Evolutionary conservation across 1,140 invertebrate species (phyloP), one percentile per base, ranked within the genome.

Genomic region (Archegozetes longisetosus): DNA sequence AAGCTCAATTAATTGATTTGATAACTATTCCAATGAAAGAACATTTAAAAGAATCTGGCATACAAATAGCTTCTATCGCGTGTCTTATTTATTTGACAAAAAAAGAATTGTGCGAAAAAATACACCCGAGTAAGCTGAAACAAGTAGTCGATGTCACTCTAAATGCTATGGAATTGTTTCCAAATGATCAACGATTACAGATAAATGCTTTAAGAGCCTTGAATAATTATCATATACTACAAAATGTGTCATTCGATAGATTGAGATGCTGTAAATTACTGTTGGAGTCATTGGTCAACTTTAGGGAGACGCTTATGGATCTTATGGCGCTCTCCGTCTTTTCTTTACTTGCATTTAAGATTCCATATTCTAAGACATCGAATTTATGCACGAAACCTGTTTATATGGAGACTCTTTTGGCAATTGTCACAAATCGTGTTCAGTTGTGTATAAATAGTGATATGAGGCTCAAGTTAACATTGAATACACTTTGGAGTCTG

Each of bases 301-400:
- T 85, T 70, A 79, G 84, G 51, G 84, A 86, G 67, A 70, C 77
- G 12, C 80, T 81, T 32, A 84, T 85, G 80, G 83, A 83, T 67
- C 74, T 84, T 54, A 86, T 88, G 84, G 83, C 82, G 47, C 84
- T 87, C 17, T 84, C 84, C 2, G 86, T 88, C 62, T 85, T 84
- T 68, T 85, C 84, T 55, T 86, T 87, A 61, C 68, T 82, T 2
- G 74, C 75, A 57, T 74, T 75, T 4, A 77, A 74, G 76, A 84
- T 88, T 62, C 82, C 84, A 9, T 84, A 84, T 0, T 72, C 75
- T 20, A 82, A 86, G 72, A 86, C 84, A 1, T 82, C 82, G 2
- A 74, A 78, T 68, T 72, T 88, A 1, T 84, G 84, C 26, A 77
- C 81, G 3, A 76, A 83, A 61, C 76, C 78, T 0, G 71, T 76